Evolutionary conservation across 2,888 invertebrate genomes (phyloP), one percentile per base, ranked within the genome.

Genomic region (Dysmachus trigonus): DNA sequence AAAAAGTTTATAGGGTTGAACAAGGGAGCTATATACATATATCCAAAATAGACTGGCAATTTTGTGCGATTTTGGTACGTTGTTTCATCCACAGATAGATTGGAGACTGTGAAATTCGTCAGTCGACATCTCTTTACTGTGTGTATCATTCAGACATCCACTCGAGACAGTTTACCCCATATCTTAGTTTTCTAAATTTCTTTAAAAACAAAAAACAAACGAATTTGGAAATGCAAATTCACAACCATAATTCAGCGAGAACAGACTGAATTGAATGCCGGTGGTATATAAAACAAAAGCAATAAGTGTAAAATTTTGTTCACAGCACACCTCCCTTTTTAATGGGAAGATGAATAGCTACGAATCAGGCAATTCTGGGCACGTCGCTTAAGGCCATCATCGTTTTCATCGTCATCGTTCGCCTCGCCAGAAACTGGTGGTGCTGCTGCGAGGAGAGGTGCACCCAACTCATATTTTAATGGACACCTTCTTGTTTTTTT

Each of bases 331-430:
- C 62, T 62, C 62, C 62, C 27, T 62, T 62, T 62, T 62, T 62
- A 62, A 47, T 62, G 62, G 62, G 79, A 79, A 51, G 79, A 79
- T 79, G 79, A 79, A 79, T 47, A 79, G 47, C 30, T 27, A 3
- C 47, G 30, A 79, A 79, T 79, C 79, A 79, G 47, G 51, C 79
- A 30, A 79, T 76, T 76, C 76, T 38, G 33, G 22, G 76, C 76
- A 76, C 35, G 35, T 76, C 38, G 62, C 62, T 62, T 62, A 62
- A 62, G 62, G 62, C 62, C 27, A 27, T 62, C 18, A 27, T 62
- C 62, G 62, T 62, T 18, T n/a, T 51, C 38, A 51, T 18, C 18
- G 62, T 62, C 62, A 18, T 62, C 27, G 27, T 27, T n/a, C 10
- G 62, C 27, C 18, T 62, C 62, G 27, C 27, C 62, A 7, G 10